Conservation (phyloP, 2,113 vertebrate species). For the Phyllostomus discolor region DNA sequence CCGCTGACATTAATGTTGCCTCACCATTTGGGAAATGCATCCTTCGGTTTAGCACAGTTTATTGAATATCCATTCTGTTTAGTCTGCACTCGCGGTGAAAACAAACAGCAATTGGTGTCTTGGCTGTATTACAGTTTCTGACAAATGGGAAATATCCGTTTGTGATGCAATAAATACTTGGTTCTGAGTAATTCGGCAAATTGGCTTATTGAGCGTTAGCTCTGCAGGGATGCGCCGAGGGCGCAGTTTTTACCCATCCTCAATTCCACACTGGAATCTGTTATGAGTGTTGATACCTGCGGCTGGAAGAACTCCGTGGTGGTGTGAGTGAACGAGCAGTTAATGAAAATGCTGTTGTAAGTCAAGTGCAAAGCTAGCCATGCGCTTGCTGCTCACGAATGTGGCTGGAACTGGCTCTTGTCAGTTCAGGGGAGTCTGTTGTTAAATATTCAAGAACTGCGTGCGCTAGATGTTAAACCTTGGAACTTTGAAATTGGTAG, state of each 20-base stretch:
- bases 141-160: constrained; percentile 49
- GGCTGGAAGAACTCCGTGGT: not conserved
- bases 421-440: not conserved
- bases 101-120: constrained; percentile 30
- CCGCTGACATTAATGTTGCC: not conserved
- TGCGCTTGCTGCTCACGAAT: not conserved
- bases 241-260: constrained; percentile 25
- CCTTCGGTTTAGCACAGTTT: not conserved
- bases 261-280: constrained; percentile 1
- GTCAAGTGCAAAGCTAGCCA: not conserved
- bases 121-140: constrained; percentile 33
- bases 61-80: constrained; percentile 2
- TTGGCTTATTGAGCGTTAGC: constrained; percentile 44
- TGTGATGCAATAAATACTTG: constrained; percentile 29
- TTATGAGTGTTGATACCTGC: not conserved
- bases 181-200: constrained; percentile 46
- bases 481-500: not conserved
- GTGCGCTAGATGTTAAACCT: not conserved
- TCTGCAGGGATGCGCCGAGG: constrained; percentile 7
- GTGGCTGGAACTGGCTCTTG: not conserved
- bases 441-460: not conserved
- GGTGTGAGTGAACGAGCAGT: not conserved
- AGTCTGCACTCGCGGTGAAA: not conserved
- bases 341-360: not conserved
- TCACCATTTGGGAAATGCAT: constrained; percentile 8